Base-by-base conservation (phyloP, 2,113 vertebrate genomes). In the Collichthys lucidus region DNA sequence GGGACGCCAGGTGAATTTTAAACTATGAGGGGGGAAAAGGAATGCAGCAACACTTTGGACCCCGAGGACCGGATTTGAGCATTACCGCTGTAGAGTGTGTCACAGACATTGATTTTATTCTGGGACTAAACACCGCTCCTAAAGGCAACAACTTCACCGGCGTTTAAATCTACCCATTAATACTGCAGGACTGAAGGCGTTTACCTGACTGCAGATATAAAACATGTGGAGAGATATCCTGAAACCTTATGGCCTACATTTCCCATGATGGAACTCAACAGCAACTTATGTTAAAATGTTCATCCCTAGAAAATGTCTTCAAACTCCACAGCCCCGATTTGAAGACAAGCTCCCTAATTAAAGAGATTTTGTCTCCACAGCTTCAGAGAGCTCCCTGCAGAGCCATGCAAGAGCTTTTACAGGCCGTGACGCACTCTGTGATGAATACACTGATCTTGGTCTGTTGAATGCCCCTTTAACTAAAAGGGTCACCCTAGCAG, bases 61-160 rank as follows among this genome's bases (percentile, higher is more conserved):
- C 68, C 76, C 0, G 5, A 72, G 65, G 84, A 76, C 66, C 16
- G 59, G 74, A 86, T 71, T 46, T 73, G 67, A 78, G 62, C 82
- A 85, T 68, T 71, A 74, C 72, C 74, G 53, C 76, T 55, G 79
- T 72, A 74, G 63, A 86, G 71, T 42, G 63, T 76, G 79, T 70
- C 74, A 73, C 71, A 68, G 56, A 71, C 60, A 79, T 26, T 73
- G 81, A 89, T 86, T 84, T 79, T 64, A 72, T 86, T 26, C 59
- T 20, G 3, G n/a, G 57, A 75, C 55, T 62, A 66, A 67, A 76
- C 5, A 3, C 26, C 63, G 44, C 6, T 66, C 56, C 0, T 68
- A 3, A 59, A 76, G 76, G 71, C 35, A 78, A 73, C 72, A 69
- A 74, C 73, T 86, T 71, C 46, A 77, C 70, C 5, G 11, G 40